A percentile compares a stretch with the other conserved stretches of the same genome.
Conservation (phyloP, 2,888 invertebrate species). For the Harpalus rufipes region DNA sequence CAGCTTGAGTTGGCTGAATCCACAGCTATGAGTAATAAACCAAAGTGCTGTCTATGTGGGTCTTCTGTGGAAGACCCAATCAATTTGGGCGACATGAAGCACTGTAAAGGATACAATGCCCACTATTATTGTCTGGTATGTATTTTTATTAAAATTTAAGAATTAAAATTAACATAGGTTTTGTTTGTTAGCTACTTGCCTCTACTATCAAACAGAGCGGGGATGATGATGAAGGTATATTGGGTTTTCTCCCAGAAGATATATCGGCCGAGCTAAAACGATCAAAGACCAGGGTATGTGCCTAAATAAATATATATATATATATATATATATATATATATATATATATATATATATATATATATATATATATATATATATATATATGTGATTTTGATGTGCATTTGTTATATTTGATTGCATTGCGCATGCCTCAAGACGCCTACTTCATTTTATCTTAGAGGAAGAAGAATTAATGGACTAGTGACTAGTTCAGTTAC, state of each 20-base stretch:
- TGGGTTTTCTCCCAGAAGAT: slow-evolving; percentile 86
- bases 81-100: slow-evolving; percentile 80
- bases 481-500: no score
- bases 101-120: slow-evolving; percentile 80
- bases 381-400: no score
- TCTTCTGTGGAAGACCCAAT: slow-evolving; percentile 79
- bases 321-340: no score
- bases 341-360: no score
- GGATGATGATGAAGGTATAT: slow-evolving; percentile 83
- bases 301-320: no score
- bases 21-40: slow-evolving; percentile 70
- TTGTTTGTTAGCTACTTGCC: slow-evolving; percentile 78
- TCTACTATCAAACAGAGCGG: slow-evolving; percentile 85
- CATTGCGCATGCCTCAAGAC: no score
- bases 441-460: no score
- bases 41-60: slow-evolving; percentile 80
- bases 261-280: slow-evolving; percentile 84
- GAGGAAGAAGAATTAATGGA: no score
- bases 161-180: background rate
- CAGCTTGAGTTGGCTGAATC: background rate
- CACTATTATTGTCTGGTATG: slow-evolving; percentile 89
- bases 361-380: no score
- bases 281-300: slow-evolving; percentile 82
- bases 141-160: slow-evolving; percentile 67
- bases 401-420: no score